Conservation (phyloP, 2,888 invertebrate genomes). For the Omphaloscelis lunosa region DNA sequence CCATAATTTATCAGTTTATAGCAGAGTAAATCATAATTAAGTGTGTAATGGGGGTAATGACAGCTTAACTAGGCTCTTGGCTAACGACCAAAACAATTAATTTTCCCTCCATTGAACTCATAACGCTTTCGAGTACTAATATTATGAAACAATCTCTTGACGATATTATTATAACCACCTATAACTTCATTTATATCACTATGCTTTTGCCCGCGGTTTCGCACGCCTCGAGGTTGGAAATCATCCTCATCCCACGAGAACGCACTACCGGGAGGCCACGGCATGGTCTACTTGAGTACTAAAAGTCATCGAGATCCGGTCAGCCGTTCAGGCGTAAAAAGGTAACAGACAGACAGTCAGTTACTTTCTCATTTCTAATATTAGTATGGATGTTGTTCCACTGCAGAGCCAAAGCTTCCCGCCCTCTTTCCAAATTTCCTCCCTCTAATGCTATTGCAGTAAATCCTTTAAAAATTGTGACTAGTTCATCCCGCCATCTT, state of each 20-base stretch:
- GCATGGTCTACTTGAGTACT: not conserved
- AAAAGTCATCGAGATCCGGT: not conserved
- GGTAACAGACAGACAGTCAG: not conserved
- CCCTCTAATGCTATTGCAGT: not conserved
- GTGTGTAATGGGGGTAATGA: slow-evolving; percentile 42
- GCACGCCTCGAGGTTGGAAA: too few relatives aligned
- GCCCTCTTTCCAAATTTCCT: not conserved
- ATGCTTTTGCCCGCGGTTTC: not conserved
- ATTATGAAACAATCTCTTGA: not conserved
- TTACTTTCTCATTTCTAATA: not conserved
- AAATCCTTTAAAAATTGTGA: not conserved
- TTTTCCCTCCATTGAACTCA: slow-evolving; percentile 17
- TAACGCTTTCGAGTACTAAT: not conserved
- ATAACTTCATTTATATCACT: not conserved
- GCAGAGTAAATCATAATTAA: slow-evolving; percentile 45
- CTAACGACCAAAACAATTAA: slow-evolving; percentile 38
- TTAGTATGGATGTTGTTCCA: not conserved
- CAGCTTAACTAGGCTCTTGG: slow-evolving; percentile 45
- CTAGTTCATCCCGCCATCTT: not conserved
- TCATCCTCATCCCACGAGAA: too few relatives aligned
- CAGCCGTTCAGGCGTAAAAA: not conserved
- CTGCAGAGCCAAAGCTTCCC: not conserved
- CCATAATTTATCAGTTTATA: slow-evolving; percentile 20
- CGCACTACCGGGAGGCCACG: not conserved
- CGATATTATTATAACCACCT: not conserved